Base-by-base conservation (phyloP, 2,113 vertebrate genomes). In the Holacanthus passer region DNA sequence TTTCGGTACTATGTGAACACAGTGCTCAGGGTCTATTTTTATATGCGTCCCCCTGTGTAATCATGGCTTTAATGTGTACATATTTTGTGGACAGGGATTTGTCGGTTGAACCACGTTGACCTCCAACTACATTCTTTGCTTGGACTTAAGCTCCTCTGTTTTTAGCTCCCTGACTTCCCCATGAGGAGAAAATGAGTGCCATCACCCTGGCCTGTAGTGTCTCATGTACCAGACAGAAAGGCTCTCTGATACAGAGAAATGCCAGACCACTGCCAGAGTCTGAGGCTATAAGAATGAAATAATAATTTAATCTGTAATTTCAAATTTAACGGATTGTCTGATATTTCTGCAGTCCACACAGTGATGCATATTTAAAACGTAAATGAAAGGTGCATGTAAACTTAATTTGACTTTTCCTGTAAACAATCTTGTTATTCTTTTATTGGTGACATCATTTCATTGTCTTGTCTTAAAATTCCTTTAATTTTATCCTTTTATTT, bases 1-100 rank as follows among this genome's bases (percentile, higher is more conserved):
- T 17, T 64, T 73, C 50, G 39, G 56, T 56, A 5, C 20, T 9
- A 32, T 69, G 47, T 52, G 60, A 70, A 59, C 74, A 19, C 37
- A 4, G 22, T 68, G 53, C 48, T 35, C 35, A 1, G 2, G 29
- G 35, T 74, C 73, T 90, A 79, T 90, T 89, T 90, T 79, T 52
- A 5, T 43, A 17, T 45, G 29, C 35, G 4, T 75, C 29, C 12
- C 14, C 68, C 81, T 72, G 59, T 85, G 68, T 84, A 82, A 87
- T 85, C 80, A 77, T 32, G 37, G 79, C 27, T 87, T 82, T 77
- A 60, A 88, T 91, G 85, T 89, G 78, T 60, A 77, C 71, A 73
- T 79, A 81, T 79, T 88, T 82, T 71, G 73, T 50, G 60, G 66
- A 56, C 27, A 22, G 31, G 75, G 76, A 84, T 83, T 88, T 90